Base-by-base conservation (phyloP, 2,797 vertebrate genomes). In the Sebastes kiyomatsui region DNA sequence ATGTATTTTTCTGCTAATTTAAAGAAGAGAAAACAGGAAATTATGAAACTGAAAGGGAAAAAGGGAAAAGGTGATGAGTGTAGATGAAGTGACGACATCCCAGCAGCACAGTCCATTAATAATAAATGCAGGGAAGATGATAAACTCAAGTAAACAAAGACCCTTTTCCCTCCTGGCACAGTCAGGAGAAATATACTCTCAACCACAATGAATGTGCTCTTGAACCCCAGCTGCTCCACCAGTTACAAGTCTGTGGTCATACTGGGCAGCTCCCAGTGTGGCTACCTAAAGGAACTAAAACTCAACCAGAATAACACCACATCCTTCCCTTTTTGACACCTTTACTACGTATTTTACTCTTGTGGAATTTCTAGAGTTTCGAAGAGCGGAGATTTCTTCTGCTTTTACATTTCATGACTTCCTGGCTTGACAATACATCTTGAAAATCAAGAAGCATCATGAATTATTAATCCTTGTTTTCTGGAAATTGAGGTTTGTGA, bases 311-410 rank as follows among this genome's bases (percentile, higher is more conserved):
- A 35, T 12, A 62, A 58, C 8, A 25, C 25, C 13, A 30, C 49
- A 60, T 64, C 25, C 54, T 69, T 75, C 49, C 18, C 4, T n/a
- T 64, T 69, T 28, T 28, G 1, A 22, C 9, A 32, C 59, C 7
- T 69, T 67, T 16, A 49, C 12, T 73, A 2, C 1, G 2, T 23
- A 5, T 77, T 79, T 20, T 72, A 25, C 54, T 28, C 35, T 59
- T 52, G 27, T 66, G 73, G 55, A 72, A 80, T 82, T 87, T 84
- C 84, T 76, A 5, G 27, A 67, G 22, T 79, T 58, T 80, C 13
- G 7, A 67, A 82, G 8, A 18, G 20, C 1, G 1, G 7, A 4
- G 18, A 25, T n/a, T 54, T 54, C 70, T 38, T 16, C 7, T 12
- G 3, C 28, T 62, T 16, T n/a, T 2, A 6, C 20, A 1, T 2